Percentiles rank a stretch among this genome's conserved stretches.
Conservation (phyloP, 2,888 invertebrate species). For the Strigamia crassipes region DNA sequence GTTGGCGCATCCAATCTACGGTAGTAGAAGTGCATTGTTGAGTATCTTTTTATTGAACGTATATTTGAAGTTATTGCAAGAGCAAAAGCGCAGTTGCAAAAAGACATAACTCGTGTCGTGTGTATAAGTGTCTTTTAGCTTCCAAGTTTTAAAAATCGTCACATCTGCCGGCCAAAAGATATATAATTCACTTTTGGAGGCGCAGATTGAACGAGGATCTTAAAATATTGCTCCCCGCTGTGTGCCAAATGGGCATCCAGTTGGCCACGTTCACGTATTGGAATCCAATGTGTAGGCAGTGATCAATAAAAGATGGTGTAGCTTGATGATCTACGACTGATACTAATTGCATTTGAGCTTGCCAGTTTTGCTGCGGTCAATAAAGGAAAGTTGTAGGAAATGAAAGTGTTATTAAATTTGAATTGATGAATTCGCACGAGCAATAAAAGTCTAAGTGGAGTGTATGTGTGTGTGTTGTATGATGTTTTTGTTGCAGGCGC, state of each 20-base stretch:
- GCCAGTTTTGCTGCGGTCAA: not conserved
- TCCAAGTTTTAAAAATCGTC: too few species aligned
- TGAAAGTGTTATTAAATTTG: constrained; percentile 1
- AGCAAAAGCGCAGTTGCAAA: too few species aligned
- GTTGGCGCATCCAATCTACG: too few species aligned
- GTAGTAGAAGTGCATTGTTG: too few species aligned
- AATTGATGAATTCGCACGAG: not conserved
- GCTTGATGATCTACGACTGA: constrained; percentile 10
- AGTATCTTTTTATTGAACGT: too few species aligned
- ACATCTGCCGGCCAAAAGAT: too few species aligned
- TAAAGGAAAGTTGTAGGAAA: not conserved
- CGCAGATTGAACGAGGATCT: too few species aligned
- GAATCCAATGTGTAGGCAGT: not conserved
- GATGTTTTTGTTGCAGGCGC: not conserved
- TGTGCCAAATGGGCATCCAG: constrained; percentile 4
- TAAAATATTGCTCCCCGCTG: not conserved
- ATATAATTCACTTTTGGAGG: too few species aligned
- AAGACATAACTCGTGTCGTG: too few species aligned
- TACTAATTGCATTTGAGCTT: constrained; percentile 22
- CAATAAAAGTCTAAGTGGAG: not conserved
- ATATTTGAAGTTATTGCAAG: too few species aligned
- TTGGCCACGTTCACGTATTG: not conserved
- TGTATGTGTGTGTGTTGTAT: not conserved
- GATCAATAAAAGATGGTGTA: constrained; percentile 29
- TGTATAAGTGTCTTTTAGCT: too few species aligned